Percentiles rank a stretch among this genome's conserved stretches.
phyloP scores from a whole-genome alignment of 2,797 vertebrate genomes.

The Helicolenus hilgendorfi region DNA sequence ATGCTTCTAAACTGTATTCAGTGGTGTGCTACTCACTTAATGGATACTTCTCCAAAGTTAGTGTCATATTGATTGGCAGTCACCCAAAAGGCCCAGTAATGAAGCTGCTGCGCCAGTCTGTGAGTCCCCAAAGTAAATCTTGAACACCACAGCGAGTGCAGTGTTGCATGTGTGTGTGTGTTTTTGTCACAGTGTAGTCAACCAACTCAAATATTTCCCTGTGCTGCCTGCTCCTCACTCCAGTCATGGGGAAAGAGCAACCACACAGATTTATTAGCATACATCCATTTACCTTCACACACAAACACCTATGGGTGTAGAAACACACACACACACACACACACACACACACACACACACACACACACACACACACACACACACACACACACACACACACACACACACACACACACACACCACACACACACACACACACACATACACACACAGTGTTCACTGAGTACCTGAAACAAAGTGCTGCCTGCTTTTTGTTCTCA shows the following conservation, averaged over 20 bases:
- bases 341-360: background rate
- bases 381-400: slow-evolving; percentile 9
- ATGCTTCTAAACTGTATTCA: slow-evolving; percentile 6
- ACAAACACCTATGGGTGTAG: background rate
- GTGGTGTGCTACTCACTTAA: slow-evolving; percentile 3
- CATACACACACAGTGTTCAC: background rate
- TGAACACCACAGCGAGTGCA: slow-evolving; percentile 5
- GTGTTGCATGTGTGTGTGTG: background rate
- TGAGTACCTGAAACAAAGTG: slow-evolving; percentile 51
- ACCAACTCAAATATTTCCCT: background rate
- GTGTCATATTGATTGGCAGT: slow-evolving; percentile 37
- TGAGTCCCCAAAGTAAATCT: slow-evolving; percentile 26
- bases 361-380: background rate
- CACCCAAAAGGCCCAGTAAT: background rate
- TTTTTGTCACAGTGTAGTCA: background rate
- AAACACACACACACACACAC: background rate
- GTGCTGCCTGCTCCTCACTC: slow-evolving; percentile 16
- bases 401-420: background rate
- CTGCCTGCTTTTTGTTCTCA: slow-evolving; percentile 60
- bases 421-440: slow-evolving; percentile 2
- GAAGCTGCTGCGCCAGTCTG: background rate
- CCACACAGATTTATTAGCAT: slow-evolving; percentile 18
- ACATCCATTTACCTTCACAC: slow-evolving; percentile 7
- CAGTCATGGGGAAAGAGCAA: slow-evolving; percentile 29
- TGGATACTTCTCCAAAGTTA: background rate